phyloP scores from a whole-genome alignment of 30 jellyfish, hydroid and myxozoan genomes.

The Aurelia aurita complex sp. Pacific region DNA sequence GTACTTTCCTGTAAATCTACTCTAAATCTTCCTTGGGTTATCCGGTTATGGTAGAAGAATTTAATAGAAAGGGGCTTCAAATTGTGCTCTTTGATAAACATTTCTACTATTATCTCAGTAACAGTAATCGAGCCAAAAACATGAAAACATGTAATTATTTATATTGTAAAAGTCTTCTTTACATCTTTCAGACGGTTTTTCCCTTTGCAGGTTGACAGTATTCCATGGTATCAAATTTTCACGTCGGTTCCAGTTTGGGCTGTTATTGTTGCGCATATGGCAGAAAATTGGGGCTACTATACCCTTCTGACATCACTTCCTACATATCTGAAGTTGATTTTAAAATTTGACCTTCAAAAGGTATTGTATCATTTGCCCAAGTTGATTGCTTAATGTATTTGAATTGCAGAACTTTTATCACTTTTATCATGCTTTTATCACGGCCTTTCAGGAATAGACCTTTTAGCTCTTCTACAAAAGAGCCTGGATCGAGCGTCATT shows the following conservation, averaged over 20 bases:
- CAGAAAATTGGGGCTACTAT: constrained; percentile 94
- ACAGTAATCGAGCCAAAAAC: too few species aligned
- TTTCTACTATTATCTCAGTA: too few species aligned
- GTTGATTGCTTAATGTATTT: neutral
- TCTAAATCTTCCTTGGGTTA: too few species aligned
- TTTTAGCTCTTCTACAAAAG: too few species aligned
- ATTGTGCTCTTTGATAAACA: too few species aligned
- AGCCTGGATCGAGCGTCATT: too few species aligned
- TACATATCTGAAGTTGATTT: constrained; percentile 72
- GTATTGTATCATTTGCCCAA: constrained; percentile 56
- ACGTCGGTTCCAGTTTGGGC: constrained; percentile 91
- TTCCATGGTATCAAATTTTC: constrained; percentile 77
- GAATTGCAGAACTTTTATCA: neutral
- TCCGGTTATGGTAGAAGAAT: too few species aligned
- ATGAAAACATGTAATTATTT: too few species aligned
- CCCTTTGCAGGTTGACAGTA: constrained; percentile 39
- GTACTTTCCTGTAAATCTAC: too few species aligned
- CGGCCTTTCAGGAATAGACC: neutral
- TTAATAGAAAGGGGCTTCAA: too few species aligned
- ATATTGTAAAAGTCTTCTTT: too few species aligned
- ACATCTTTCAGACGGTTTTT: neutral
- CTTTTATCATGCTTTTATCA: neutral
- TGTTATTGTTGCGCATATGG: constrained; percentile 76
- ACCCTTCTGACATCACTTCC: constrained; percentile 87
- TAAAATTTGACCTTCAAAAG: constrained; percentile 76